Conservation (phyloP, 2,113 vertebrate species). For the Brachyhypopomus gauderio region DNA sequence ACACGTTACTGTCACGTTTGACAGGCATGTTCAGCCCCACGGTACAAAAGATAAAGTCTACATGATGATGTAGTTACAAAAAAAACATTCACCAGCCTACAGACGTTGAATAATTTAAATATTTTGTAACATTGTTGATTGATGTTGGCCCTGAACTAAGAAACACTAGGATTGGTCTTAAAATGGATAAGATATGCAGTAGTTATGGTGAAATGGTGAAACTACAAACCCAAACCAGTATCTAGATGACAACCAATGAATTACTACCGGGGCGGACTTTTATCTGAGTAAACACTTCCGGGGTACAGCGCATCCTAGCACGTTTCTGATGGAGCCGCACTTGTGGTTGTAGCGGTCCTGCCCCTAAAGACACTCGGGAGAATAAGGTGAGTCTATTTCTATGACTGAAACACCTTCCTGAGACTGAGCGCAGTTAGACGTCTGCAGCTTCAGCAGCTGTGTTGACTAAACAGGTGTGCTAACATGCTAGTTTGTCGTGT, state of each 20-base stretch:
- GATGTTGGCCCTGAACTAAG: neutral
- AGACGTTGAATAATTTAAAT: too few relatives aligned
- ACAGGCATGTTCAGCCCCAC: neutral
- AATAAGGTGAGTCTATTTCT: conserved; percentile 4
- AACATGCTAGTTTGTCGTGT: neutral
- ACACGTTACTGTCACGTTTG: neutral
- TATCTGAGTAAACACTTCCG: conserved; percentile 32
- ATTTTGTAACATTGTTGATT: neutral
- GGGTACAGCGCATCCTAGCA: conserved; percentile 11
- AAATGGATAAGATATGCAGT: too few relatives aligned
- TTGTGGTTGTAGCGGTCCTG: neutral
- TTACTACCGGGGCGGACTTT: conserved; percentile 19
- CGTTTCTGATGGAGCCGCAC: conserved; percentile 4
- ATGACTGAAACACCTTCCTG: neutral
- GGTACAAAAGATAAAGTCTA: neutral
- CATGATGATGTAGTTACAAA: neutral
- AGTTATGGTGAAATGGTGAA: too few relatives aligned
- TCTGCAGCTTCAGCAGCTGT: neutral
- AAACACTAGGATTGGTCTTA: neutral
- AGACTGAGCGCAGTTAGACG: neutral
- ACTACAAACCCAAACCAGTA: neutral
- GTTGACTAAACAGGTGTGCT: neutral
- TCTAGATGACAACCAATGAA: neutral
- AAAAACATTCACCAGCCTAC: too few relatives aligned
- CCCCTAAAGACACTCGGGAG: neutral